Evolutionary conservation across 37 sponge, comb jelly and placozoan species (phyloP), one percentile per base, ranked within the genome.

Genomic region (Tethya wilhelma): DNA sequence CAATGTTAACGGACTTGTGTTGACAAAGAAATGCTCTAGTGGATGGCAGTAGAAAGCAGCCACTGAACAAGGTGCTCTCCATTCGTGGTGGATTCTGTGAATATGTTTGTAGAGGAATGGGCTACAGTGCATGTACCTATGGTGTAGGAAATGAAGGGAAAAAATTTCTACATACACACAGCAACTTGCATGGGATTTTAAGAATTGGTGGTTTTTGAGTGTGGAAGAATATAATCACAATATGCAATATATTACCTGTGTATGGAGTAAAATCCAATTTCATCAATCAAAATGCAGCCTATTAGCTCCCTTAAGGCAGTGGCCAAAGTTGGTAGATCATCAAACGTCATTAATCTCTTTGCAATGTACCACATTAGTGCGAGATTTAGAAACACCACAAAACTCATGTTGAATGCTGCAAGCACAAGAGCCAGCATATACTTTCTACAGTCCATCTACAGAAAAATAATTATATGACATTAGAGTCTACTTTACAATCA

Each of bases 51-150:
- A 95, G 38, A 90, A 49, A 36, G 86, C 55, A 39, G 73, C 60
- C 62, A 98, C 77, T 17, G 85, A 69, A 17, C 92, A 70, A 0
- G 98, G 98, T 25, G 93, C 91, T 0, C 78, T 90, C 93, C 93
- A 95, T 64, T 98, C 95, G 77, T 98, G 98, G 67, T 98, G 98
- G 8, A 57, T 82, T 87, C 95, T 98, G 91, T 98, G 98, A 23
- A 92, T 90, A 79, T 79, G 84, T 62, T 86, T 93, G 87, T 98
- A 98, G 41, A 98, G 65, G 56, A 33, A 64, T 0, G 85, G 86
- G 11, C 41, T 83, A 42, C 62, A 80, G 66, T 98, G 62, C 34
- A 59, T 49, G 17, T 17, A 49, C 17, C 9, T 49, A 17, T 9
- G 17, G 17, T 49, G 55, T 49, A 19, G 14, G 17, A 49, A 62